Conservation (phyloP, 2,113 vertebrate genomes). For the Scatophagus argus region DNA sequence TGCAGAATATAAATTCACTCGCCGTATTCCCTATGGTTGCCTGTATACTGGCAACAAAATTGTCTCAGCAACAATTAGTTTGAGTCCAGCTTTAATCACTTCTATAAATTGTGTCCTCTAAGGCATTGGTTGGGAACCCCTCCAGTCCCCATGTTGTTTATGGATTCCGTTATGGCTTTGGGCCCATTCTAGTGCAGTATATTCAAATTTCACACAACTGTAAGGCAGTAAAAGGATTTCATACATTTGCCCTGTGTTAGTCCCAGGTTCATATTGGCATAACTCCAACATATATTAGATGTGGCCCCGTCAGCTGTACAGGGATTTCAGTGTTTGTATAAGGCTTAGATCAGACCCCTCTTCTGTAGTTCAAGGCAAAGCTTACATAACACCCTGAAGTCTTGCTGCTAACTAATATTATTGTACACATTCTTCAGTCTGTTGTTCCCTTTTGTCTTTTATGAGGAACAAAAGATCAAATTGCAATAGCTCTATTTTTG, state of each 20-base stretch:
- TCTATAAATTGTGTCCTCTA: neutral
- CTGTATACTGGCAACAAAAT: neutral
- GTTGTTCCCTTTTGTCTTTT: neutral
- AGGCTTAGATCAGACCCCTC: neutral
- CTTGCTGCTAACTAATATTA: constrained; percentile 39
- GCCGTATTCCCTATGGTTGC: neutral
- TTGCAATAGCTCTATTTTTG: neutral
- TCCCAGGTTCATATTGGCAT: neutral
- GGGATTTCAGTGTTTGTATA: constrained; percentile 27
- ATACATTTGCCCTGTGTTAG: neutral
- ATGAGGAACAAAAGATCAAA: constrained; percentile 2
- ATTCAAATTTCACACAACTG: neutral
- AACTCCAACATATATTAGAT: constrained; percentile 16
- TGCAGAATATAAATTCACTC: neutral
- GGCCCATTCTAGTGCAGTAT: neutral
- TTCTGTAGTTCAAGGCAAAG: constrained; percentile 14
- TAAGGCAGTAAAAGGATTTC: neutral
- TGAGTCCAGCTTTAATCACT: constrained; percentile 18
- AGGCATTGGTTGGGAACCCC: neutral
- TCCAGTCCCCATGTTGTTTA: neutral
- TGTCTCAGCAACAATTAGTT: neutral
- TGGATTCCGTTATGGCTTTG: neutral
- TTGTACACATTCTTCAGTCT: constrained; percentile 6
- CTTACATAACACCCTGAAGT: constrained; percentile 15
- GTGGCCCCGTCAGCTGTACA: neutral